These are phyloP conservation scores for Drosophila barbarae DNA, from an alignment of 2,888 invertebrate species.

Conservation along the genomic window DNA sequence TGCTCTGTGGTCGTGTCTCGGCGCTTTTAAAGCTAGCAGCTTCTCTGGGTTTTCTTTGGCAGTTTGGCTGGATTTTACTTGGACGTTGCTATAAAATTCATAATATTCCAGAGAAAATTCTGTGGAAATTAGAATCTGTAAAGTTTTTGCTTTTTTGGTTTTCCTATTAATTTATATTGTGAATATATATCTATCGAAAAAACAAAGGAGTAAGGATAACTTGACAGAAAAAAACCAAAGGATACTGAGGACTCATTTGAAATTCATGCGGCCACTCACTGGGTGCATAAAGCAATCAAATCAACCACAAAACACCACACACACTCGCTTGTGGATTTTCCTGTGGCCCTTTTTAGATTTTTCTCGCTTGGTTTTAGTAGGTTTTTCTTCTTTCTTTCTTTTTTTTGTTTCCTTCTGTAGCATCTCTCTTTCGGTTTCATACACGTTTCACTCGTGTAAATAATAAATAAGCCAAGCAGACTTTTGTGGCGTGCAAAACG, in stretches of 20 bases:
- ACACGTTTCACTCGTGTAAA: constrained; percentile 74
- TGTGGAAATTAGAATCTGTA: too few species aligned
- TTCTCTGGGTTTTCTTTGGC: not conserved
- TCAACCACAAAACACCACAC: constrained; percentile 71
- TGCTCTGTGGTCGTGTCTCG: constrained; percentile 53
- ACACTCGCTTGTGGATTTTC: constrained; percentile 21
- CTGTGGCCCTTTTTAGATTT: constrained; percentile 6
- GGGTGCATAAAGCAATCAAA: constrained; percentile 78
- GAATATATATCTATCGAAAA: not conserved
- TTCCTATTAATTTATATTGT: constrained; percentile 2
- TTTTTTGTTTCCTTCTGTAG: constrained; percentile 5
- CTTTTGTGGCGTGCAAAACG: constrained; percentile 66
- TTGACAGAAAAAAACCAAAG: not conserved
- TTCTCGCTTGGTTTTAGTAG: not conserved
- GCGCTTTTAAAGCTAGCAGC: constrained; percentile 37
- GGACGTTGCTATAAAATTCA: not conserved
- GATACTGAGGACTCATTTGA: constrained; percentile 61
- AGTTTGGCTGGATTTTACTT: not conserved
- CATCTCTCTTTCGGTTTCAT: constrained; percentile 51
- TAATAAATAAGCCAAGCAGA: constrained; percentile 74
- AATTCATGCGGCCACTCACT: constrained; percentile 78
- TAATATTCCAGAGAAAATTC: too few species aligned
- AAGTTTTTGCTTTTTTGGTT: not conserved
- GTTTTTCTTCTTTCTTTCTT: not conserved
- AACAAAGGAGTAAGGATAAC: not conserved